Conservation (phyloP, 2,888 invertebrate genomes). For the Dryomyza anilis region DNA sequence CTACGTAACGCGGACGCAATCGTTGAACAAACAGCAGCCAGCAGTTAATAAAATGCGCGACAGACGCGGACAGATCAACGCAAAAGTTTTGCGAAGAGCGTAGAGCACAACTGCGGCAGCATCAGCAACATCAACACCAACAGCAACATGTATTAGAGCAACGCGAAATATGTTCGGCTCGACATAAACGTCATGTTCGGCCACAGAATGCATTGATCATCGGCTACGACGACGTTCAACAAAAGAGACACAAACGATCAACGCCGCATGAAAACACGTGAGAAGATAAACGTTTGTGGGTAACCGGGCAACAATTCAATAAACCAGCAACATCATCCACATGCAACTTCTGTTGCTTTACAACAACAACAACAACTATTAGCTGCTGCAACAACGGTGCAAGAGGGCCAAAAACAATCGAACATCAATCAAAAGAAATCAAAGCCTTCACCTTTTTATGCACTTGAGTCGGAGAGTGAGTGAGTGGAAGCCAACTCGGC, state of each 20-base stretch:
- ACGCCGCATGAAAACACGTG: neutral
- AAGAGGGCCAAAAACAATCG: too few relatives aligned
- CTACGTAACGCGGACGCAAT: neutral
- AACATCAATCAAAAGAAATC: too few relatives aligned
- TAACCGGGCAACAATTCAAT: too few relatives aligned
- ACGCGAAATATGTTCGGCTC: constrained; percentile 37
- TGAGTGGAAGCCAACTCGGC: too few relatives aligned
- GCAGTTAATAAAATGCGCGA: too few relatives aligned
- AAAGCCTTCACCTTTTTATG: too few relatives aligned
- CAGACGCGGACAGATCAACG: neutral
- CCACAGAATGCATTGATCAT: constrained; percentile 24
- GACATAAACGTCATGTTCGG: constrained; percentile 42
- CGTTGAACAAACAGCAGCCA: neutral
- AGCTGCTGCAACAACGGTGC: too few relatives aligned
- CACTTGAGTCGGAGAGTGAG: too few relatives aligned
- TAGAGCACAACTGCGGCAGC: neutral
- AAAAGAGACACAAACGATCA: constrained; percentile 18
- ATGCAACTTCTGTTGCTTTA: too few relatives aligned
- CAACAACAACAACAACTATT: too few relatives aligned
- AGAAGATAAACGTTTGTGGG: neutral
- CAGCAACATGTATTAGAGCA: constrained; percentile 39
- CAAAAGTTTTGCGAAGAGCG: too few relatives aligned
- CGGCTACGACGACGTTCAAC: constrained; percentile 9
- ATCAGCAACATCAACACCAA: neutral
- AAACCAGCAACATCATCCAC: too few relatives aligned